phyloP scores from a whole-genome alignment of 1,140 invertebrate genomes.

The Dendrolimus kikuchii region DNA sequence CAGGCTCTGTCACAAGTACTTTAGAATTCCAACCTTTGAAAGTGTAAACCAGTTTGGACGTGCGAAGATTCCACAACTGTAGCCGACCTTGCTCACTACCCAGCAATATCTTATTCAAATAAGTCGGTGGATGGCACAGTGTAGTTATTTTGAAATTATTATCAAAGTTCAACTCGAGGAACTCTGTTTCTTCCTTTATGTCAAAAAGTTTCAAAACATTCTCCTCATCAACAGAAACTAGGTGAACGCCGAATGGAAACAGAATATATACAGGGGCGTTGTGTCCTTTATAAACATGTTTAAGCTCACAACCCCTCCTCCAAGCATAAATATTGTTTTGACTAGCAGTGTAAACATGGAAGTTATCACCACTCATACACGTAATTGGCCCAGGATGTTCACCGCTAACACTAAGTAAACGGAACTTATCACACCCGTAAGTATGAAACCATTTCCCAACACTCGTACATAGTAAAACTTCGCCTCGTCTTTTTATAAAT shows the following conservation, averaged over 20 bases:
- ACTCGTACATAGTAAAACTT: conserved; percentile 91
- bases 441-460: conserved; percentile 94
- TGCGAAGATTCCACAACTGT: conserved; percentile 93
- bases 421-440: conserved; percentile 88
- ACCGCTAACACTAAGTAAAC: conserved; percentile 86
- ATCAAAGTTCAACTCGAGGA: conserved; percentile 81
- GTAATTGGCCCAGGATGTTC: conserved; percentile 88
- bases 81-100: conserved; percentile 91
- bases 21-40: conserved; percentile 85
- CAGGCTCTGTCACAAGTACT: conserved; percentile 83
- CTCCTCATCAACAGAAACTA: conserved; percentile 88
- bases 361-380: conserved; percentile 84
- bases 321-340: conserved; percentile 89
- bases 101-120: conserved; percentile 95
- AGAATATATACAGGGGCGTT: conserved; percentile 80
- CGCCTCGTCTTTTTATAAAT: conserved; percentile 88
- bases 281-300: conserved; percentile 88
- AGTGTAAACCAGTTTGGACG: conserved; percentile 83
- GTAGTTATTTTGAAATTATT: conserved; percentile 83
- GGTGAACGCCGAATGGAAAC: conserved; percentile 89
- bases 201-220: conserved; percentile 90
- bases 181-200: conserved; percentile 81
- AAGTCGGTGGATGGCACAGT: conserved; percentile 91
- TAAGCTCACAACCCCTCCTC: conserved; percentile 89
- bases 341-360: conserved; percentile 88